phyloP scores from a whole-genome alignment of 2,797 vertebrate genomes.

The Hypotaenidia philippensis region DNA sequence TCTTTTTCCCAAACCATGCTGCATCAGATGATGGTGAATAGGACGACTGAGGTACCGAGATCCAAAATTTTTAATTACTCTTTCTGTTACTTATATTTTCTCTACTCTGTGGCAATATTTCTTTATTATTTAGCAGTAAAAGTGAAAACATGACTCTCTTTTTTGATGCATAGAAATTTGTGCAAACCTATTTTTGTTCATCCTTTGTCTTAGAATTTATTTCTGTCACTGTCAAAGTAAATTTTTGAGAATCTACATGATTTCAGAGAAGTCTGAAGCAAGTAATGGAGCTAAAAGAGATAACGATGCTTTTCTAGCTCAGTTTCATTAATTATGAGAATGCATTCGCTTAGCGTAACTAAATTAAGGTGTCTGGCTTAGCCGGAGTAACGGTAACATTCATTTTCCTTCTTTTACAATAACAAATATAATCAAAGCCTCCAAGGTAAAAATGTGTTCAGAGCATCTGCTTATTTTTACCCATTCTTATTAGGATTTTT shows the following conservation, averaged over 20 bases:
- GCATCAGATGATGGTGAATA: slow-evolving; percentile 99
- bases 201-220: not conserved
- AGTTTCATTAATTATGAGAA: slow-evolving; percentile 35
- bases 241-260: not conserved
- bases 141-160: not conserved
- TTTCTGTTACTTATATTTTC: slow-evolving; percentile 43
- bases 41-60: slow-evolving; percentile 97
- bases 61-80: slow-evolving; percentile 67
- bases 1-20: slow-evolving; percentile 85
- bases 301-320: not conserved
- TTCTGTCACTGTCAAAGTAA: not conserved
- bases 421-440: not conserved
- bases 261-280: not conserved
- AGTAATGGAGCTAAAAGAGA: not conserved
- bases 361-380: slow-evolving; percentile 6
- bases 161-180: not conserved
- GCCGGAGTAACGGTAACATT: not conserved
- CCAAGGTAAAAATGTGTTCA: not conserved
- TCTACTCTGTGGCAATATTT: slow-evolving; percentile 22
- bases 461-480: not conserved
- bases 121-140: not conserved
- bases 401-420: not conserved
- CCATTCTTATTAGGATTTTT: not conserved
- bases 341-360: not conserved
- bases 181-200: not conserved